phyloP scores from a whole-genome alignment of 1,140 invertebrate species.

The Brachionus manjavacas region DNA sequence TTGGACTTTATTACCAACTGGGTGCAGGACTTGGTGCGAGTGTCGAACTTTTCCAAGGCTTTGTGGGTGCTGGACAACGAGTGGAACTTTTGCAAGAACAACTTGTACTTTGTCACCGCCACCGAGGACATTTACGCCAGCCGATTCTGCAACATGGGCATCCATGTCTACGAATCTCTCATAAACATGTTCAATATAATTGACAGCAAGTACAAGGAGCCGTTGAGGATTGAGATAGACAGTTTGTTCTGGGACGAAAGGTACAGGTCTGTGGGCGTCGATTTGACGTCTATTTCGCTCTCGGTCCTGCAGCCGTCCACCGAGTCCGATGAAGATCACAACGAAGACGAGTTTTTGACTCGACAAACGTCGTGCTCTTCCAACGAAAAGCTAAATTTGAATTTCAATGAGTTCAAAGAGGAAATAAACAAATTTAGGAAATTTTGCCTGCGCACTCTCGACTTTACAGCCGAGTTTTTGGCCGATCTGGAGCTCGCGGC shows the following conservation, averaged over 20 bases:
- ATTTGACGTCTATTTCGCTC: not conserved
- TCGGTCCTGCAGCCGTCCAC: not conserved
- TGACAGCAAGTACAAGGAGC: constrained; percentile 21
- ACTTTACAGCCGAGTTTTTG: not conserved
- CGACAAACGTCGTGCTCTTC: not conserved
- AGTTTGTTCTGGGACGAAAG: not conserved
- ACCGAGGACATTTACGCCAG: constrained; percentile 38
- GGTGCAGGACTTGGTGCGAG: not conserved
- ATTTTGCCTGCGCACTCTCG: not conserved
- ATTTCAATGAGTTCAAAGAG: constrained; percentile 18
- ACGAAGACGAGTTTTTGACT: not conserved
- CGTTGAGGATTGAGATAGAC: not conserved
- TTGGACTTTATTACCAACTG: constrained; percentile 30
- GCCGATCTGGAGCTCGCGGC: constrained; percentile 22
- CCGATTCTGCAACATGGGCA: not conserved
- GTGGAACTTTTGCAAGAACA: constrained; percentile 41
- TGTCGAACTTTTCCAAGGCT: not conserved
- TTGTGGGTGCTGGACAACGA: constrained; percentile 15
- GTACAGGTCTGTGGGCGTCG: not conserved
- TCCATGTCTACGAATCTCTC: not conserved
- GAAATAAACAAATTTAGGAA: constrained; percentile 19
- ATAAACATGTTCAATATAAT: not conserved
- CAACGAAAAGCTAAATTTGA: not conserved
- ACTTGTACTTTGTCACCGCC: constrained; percentile 32
- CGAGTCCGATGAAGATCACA: not conserved